Evolutionary conservation across 2,113 vertebrate species (phyloP).

Genomic region (Phodopus roborovskii): DNA sequence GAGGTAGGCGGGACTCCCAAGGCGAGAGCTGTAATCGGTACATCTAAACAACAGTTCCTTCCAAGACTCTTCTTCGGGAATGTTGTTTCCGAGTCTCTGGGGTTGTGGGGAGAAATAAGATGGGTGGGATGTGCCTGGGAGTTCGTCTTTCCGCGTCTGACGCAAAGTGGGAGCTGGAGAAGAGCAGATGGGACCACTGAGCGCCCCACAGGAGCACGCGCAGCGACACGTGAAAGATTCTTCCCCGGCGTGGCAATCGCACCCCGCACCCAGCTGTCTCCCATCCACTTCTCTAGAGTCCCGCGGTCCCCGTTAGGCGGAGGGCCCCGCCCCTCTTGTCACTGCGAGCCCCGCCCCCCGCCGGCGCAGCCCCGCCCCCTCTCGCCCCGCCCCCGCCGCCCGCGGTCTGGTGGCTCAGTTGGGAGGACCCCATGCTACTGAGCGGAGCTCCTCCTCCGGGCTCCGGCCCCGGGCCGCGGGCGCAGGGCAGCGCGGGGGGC

Average conservation of each 20-base stretch:
- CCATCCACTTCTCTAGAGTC: not conserved
- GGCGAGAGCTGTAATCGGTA: not conserved
- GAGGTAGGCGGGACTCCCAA: not conserved
- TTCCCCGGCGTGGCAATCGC: not conserved
- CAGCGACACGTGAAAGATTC: not conserved
- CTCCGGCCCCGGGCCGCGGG: constrained; percentile 77
- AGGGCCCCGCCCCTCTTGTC: constrained; percentile 73
- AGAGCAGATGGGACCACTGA: not conserved
- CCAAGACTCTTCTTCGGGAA: not conserved
- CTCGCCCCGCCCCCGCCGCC: constrained; percentile 63
- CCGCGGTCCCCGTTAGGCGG: not conserved
- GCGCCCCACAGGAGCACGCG: not conserved
- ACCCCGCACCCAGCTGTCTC: not conserved
- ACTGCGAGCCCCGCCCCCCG: constrained; percentile 55
- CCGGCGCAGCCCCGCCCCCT: constrained; percentile 63
- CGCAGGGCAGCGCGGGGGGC: constrained; percentile 79
- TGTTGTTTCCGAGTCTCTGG: not conserved
- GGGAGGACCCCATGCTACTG: constrained; percentile 85
- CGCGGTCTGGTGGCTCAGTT: constrained; percentile 51
- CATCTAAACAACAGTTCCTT: not conserved
- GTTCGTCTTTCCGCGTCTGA: not conserved
- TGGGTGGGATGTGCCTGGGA: not conserved
- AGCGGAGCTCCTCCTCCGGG: constrained; percentile 82
- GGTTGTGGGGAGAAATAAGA: not conserved
- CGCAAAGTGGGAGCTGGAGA: not conserved